These are phyloP conservation scores for Encarsia formosa DNA, from an alignment of 2,888 invertebrate genomes.

Conservation along the genomic window DNA sequence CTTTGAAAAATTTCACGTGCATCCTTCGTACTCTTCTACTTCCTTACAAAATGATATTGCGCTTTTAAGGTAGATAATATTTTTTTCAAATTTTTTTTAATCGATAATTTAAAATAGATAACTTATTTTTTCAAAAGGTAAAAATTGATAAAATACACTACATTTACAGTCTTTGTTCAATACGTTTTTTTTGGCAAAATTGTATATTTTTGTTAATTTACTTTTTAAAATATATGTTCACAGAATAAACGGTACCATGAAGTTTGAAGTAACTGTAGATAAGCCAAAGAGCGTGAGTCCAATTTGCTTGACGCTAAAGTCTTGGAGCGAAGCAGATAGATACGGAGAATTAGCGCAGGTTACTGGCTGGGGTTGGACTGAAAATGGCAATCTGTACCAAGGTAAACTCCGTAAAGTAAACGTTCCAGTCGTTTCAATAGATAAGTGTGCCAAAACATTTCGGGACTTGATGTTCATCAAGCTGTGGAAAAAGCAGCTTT, in stretches of 20 bases:
- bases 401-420: conserved; percentile 28
- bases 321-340: not conserved
- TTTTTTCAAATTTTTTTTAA: not conserved
- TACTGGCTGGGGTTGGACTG: conserved; percentile 36
- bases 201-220: too few relatives aligned
- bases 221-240: too few relatives aligned
- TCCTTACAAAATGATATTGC: conserved; percentile 35
- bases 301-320: conserved; percentile 31
- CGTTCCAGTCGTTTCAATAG: conserved; percentile 20
- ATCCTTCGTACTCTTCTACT: conserved; percentile 30
- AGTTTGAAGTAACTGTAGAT: too few relatives aligned
- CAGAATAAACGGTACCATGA: conserved; percentile 21
- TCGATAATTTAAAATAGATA: not conserved
- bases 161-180: too few relatives aligned
- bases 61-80: conserved; percentile 28
- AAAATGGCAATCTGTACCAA: conserved; percentile 15
- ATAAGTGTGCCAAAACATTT: conserved; percentile 28
- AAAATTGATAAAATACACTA: too few relatives aligned
- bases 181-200: too few relatives aligned
- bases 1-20: conserved; percentile 27
- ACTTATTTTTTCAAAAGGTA: not conserved
- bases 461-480: conserved; percentile 20
- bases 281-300: conserved; percentile 31
- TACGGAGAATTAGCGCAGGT: conserved; percentile 14
- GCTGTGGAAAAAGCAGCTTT: conserved; percentile 32